A percentile compares a stretch with the other conserved stretches of the same genome.
phyloP scores from a whole-genome alignment of 2,888 invertebrate genomes.

The Acholoe squamosa region DNA sequence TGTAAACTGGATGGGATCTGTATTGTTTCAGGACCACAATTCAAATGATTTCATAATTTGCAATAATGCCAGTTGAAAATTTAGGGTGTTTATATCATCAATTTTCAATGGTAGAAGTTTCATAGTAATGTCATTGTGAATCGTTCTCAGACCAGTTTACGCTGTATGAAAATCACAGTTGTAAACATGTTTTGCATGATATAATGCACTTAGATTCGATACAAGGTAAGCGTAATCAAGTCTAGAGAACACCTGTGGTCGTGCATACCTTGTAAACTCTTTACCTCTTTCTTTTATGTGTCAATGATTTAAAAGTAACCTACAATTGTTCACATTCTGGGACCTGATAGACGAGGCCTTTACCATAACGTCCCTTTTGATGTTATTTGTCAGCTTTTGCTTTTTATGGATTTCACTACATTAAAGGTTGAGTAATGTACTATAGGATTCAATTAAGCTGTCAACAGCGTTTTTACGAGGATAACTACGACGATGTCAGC shows the following conservation, averaged over 20 bases:
- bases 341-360: neutral
- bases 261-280: neutral
- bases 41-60: too few species aligned
- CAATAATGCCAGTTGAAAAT: too few species aligned
- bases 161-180: neutral
- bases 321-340: neutral
- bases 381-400: too few species aligned
- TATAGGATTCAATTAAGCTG: too few species aligned
- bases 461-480: too few species aligned
- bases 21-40: neutral
- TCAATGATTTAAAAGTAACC: neutral
- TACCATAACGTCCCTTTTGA: neutral
- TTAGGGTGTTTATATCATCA: too few species aligned
- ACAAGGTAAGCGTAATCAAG: slow-evolving; percentile 13
- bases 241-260: neutral
- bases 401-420: too few species aligned
- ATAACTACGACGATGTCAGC: too few species aligned
- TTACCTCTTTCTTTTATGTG: neutral
- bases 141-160: neutral
- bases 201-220: neutral
- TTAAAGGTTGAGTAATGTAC: too few species aligned
- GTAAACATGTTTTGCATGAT: neutral
- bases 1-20: neutral
- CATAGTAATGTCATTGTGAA: neutral
- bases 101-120: too few species aligned